Base-by-base conservation (phyloP, 92 coral and sea anemone species). In the Bergia puertoricense region DNA sequence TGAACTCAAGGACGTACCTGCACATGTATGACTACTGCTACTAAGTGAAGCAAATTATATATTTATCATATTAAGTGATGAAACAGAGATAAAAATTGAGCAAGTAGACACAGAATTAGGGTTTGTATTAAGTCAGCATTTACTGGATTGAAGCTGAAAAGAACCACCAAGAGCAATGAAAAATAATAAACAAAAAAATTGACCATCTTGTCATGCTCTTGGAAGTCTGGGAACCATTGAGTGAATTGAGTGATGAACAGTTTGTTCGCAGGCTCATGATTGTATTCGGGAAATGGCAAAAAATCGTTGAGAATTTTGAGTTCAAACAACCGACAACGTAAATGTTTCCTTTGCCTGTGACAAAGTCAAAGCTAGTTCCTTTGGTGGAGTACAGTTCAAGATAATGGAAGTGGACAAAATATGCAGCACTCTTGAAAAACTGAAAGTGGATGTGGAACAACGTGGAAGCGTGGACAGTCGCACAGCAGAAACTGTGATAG, bases 361-460 rank as follows among this genome's bases (percentile, higher is more conserved):
- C 66, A 30, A 44, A 44, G 23, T 11, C 38, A 69, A 71, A 50
- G 65, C 43, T 42, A 41, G 50, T 84, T 68, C 36, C n/a, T 68
- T 37, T 43, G 13, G n/a, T 30, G 23, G 40, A 71, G 40, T 43
- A 38, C 56, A 71, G 23, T 36, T 84, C 78, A 69, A 46, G 45
- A 69, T 15, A 69, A 84, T 84, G 87, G 87, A 84, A 42, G 87
- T 84, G 75, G 75, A 72, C 66, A 71, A 72, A 71, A 84, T 84
- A 72, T 72, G 87, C 79, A 84, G 66, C 71, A 68, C 79, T 48
- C 56, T 84, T 45, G 87, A 84, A 72, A 84, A 84, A 69, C 23
- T 84, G 45, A 84, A 68, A 48, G 44, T 84, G 14, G 87, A 69
- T 6, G 79, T 46, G 68, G 87, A 84, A 84, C 67, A 84, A 79